These are phyloP conservation scores for Panthera leo DNA, from an alignment of 2,113 vertebrate species.

Conservation along the genomic window DNA sequence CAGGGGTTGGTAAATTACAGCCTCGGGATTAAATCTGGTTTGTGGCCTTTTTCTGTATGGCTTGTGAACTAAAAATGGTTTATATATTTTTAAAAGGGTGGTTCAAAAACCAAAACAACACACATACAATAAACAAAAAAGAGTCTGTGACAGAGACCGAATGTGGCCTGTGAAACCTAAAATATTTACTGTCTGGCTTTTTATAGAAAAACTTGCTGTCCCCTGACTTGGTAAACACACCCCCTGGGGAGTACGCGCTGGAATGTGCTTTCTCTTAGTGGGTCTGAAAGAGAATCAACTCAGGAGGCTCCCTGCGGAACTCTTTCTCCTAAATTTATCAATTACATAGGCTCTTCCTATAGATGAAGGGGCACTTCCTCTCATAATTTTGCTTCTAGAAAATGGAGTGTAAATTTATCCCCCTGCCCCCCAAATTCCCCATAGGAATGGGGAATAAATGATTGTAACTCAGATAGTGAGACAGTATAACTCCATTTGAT, in stretches of 20 bases:
- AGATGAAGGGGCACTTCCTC: background rate
- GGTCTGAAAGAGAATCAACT: background rate
- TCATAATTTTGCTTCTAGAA: background rate
- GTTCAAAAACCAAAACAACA: background rate
- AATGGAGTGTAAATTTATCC: background rate
- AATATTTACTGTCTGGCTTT: background rate
- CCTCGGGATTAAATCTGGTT: background rate
- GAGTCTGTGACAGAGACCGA: background rate
- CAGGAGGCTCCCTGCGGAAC: background rate
- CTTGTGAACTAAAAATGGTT: background rate
- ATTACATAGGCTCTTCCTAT: background rate
- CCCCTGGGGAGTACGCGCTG: background rate
- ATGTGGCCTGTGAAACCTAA: background rate
- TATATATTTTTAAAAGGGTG: background rate
- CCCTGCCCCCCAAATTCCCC: background rate
- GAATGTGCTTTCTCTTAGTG: background rate
- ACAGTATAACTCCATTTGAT: background rate
- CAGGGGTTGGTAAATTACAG: background rate
- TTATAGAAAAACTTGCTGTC: background rate
- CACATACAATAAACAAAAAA: background rate
- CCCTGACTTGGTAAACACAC: background rate
- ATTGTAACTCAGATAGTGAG: background rate
- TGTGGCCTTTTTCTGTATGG: background rate
- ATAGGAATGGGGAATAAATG: background rate
- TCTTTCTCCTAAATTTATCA: background rate